These are phyloP conservation scores for Oxycera nigricornis DNA, from an alignment of 2,888 invertebrate species.

Conservation along the genomic window DNA sequence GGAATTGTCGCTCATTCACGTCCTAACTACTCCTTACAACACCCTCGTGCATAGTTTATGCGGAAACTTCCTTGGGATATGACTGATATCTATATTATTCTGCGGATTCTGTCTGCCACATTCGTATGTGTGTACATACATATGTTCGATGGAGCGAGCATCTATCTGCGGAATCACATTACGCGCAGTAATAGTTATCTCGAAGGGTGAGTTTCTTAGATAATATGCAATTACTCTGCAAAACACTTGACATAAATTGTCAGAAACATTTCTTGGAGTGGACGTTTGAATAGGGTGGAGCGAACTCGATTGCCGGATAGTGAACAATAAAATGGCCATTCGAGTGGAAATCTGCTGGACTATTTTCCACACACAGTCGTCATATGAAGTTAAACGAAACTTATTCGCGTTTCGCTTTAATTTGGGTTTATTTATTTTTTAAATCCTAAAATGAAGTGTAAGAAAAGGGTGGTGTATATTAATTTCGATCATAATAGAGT, in stretches of 20 bases:
- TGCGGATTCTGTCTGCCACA: background rate
- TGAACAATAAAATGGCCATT: background rate
- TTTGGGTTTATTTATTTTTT: no score
- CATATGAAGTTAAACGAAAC: no score
- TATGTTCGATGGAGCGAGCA: background rate
- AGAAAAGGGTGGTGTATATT: no score
- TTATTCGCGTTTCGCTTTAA: no score
- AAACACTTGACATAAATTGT: constrained; percentile 40
- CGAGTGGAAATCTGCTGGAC: no score
- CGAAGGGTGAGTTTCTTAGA: constrained; percentile 19
- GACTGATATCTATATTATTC: constrained; percentile 23
- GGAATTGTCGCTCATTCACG: background rate
- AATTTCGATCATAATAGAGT: no score
- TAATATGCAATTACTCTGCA: constrained; percentile 11
- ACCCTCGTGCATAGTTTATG: constrained; percentile 39
- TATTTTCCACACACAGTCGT: no score
- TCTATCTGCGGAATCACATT: background rate
- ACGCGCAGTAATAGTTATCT: background rate
- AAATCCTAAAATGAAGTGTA: no score
- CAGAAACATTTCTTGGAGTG: constrained; percentile 30
- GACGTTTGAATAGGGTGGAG: constrained; percentile 1
- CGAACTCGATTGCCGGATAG: background rate
- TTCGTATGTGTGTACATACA: background rate
- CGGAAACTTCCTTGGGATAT: constrained; percentile 27
- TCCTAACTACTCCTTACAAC: background rate